Evolutionary conservation across 2,797 vertebrate genomes (phyloP).

Genomic region (Psittacula derbiana): DNA sequence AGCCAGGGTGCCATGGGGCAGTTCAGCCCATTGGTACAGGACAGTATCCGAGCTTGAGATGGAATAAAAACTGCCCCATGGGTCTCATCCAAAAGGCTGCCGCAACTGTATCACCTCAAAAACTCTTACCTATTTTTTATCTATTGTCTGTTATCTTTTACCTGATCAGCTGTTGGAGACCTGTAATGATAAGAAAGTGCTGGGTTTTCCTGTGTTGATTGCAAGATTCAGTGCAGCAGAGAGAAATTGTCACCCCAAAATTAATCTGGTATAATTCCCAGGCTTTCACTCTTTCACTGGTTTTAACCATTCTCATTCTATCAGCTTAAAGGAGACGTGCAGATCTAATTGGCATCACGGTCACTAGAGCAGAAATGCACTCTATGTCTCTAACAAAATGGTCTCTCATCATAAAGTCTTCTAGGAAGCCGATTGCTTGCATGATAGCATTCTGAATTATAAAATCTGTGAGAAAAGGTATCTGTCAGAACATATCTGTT

Average conservation of each 20-base stretch:
- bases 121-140: not conserved
- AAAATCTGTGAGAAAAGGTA: not conserved
- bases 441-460: not conserved
- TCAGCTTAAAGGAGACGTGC: not conserved
- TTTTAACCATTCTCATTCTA: not conserved
- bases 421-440: not conserved
- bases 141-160: not conserved
- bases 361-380: not conserved
- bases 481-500: not conserved
- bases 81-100: not conserved
- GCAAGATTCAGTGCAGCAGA: not conserved
- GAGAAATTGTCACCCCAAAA: not conserved
- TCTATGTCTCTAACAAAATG: not conserved
- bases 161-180: not conserved
- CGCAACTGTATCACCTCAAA: not conserved
- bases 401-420: not conserved
- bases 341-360: not conserved
- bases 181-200: not conserved
- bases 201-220: not conserved
- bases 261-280: not conserved
- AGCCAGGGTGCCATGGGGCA: rapidly evolving
- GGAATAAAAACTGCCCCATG: not conserved
- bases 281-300: not conserved
- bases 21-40: rapidly evolving
- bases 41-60: not conserved